Base-by-base conservation (phyloP, 2,797 vertebrate species). In the Eulemur albifrons region DNA sequence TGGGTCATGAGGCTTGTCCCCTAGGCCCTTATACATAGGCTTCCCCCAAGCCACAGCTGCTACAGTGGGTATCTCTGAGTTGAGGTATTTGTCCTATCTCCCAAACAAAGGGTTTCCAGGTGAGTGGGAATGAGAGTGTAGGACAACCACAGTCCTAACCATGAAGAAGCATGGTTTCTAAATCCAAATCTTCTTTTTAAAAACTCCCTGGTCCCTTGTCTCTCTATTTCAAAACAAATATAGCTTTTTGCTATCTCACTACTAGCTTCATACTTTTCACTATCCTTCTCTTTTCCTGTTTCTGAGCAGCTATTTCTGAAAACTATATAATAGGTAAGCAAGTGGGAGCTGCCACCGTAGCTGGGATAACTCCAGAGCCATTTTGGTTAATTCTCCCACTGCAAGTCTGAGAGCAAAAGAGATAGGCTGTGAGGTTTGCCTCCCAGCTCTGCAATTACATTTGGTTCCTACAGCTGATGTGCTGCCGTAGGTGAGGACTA, bases 281-380 rank as follows among this genome's bases (percentile, higher is more conserved):
- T 63, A 63, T 86, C 11, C 20, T 84, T 65, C 93, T 86, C 38
- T 89, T 59, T 57, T 32, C 45, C 21, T 87, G 50, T 95, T 94
- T 92, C 85, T 76, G 86, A 81, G 38, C 27, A 83, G 59, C 52
- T 95, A 21, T 73, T 96, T 93, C 90, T 92, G 30, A 94, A 95
- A 96, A 90, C 32, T 57, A 86, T 88, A 38, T 94, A 54, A 75
- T 50, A 65, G 11, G 43, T 65, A 73, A 84, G 61, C 38, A 14
- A 90, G 30, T 81, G 84, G 77, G 67, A 90, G 52, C 50, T 94
- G 63, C 69, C n/a, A 38, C 30, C 43, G 15, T 25, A 30, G 13
- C 35, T 93, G 70, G 35, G 11, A 61, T 88, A 85, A 85, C 43
- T 86, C 65, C 59, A 70, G 54, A 93, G 35, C 48, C 76, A 54